Conservation (phyloP, 2,797 vertebrate genomes). For the Merluccius polli region DNA sequence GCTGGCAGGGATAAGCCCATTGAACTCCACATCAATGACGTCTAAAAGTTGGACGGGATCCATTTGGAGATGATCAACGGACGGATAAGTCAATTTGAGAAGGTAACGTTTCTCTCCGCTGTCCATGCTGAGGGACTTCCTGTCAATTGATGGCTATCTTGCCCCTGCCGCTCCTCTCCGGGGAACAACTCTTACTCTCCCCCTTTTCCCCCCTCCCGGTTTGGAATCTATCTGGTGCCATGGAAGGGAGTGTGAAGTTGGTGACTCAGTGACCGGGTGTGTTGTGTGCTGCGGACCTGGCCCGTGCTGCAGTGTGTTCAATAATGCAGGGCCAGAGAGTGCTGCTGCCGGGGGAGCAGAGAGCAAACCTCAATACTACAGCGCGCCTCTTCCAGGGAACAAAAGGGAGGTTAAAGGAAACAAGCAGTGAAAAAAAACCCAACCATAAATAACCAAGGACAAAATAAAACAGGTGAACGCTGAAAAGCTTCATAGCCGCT, state of each 20-base stretch:
- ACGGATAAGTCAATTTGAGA: constrained; percentile 31
- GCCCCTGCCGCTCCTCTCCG: constrained; percentile 11
- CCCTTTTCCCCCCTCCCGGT: constrained; percentile 9
- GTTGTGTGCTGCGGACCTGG: constrained; percentile 26
- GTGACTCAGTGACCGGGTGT: constrained; percentile 43
- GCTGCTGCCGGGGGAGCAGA: constrained; percentile 32
- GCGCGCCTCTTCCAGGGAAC: constrained; percentile 31
- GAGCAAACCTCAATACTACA: constrained; percentile 39
- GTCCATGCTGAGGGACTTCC: background rate
- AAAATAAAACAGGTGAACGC: constrained; percentile 9
- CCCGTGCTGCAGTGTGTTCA: constrained; percentile 57
- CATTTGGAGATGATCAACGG: constrained; percentile 45
- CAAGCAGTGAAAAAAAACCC: constrained; percentile 12
- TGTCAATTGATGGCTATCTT: constrained; percentile 7
- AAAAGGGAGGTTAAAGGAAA: constrained; percentile 34
- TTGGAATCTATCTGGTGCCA: constrained; percentile 39
- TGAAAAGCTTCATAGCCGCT: constrained; percentile 1
- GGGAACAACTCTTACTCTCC: constrained; percentile 22
- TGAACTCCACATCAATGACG: constrained; percentile 47
- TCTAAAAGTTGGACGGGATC: constrained; percentile 43
- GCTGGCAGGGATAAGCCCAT: constrained; percentile 40
- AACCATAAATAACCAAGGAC: constrained; percentile 28
- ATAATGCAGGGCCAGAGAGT: constrained; percentile 64
- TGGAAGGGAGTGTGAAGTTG: constrained; percentile 18
- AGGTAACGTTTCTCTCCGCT: background rate